Base-by-base conservation (phyloP, 2,888 invertebrate species). In the Dascillus cervinus region DNA sequence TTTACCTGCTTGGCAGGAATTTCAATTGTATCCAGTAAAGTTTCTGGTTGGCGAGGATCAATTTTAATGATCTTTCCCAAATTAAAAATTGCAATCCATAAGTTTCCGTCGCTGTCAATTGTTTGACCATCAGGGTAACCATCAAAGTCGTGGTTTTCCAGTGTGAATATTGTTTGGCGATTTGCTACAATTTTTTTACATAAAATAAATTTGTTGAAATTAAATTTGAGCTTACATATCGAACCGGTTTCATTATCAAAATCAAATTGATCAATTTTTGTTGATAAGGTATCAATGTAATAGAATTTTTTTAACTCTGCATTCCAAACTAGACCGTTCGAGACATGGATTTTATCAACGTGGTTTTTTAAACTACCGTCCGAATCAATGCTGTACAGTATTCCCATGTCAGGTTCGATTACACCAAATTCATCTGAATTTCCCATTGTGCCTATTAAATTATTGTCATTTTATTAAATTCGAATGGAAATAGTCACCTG, bases 51-150 rank as follows among this genome's bases (percentile, higher is more conserved):
- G 2, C 50, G 52, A 0, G 77, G 74, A 52, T 77, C 70, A 14
- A 78, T 63, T 53, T 74, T 51, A 5, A 58, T 26, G 30, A 80
- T 67, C 53, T 74, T 71, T 4, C 73, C 69, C 2, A 77, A 83
- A 41, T 74, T 73, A 53, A 79, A 86, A 54, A 79, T 78, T 28
- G 84, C 83, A 22, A 86, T 72, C 81, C 86, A 87, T 3, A 87
- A 66, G 56, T 81, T 81, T 2, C 80, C 85, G 37, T 84, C 77
- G 0, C 72, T 69, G 63, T 87, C 87, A 29, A 84, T 81, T 39
- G 83, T 81, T 82, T 86, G 82, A n/a, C 84, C 84, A 62, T 84
- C 83, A 27, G 77, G 77, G 46, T 77, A 66, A 9, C 73, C 68
- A 3, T 50, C 47, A 13, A 69, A 53, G 11, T 58, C 53, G 35